Conservation (phyloP, 1,140 invertebrate species). For the Limonius californicus region DNA sequence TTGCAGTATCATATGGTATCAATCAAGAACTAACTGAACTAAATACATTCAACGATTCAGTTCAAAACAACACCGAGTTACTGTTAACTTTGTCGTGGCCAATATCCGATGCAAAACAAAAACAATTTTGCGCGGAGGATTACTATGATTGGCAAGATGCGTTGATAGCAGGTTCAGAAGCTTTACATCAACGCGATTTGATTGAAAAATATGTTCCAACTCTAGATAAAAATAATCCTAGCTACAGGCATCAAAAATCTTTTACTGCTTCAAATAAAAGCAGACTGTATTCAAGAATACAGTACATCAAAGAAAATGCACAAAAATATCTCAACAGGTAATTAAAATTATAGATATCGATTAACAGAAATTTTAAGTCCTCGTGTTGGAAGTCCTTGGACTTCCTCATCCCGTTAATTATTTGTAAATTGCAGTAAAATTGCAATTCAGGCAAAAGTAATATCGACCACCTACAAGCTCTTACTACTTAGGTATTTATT, state of each 20-base stretch:
- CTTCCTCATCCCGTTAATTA: no score
- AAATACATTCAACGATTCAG: neutral
- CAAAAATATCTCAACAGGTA: conserved; percentile 53
- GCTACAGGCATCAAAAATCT: conserved; percentile 64
- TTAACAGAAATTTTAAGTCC: no score
- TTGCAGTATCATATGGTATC: conserved; percentile 18
- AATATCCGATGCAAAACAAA: conserved; percentile 24
- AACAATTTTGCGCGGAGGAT: conserved; percentile 20
- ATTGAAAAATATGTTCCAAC: conserved; percentile 51
- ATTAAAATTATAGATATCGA: no score
- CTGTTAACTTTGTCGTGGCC: conserved; percentile 24
- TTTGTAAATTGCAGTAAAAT: no score
- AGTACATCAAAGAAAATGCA: conserved; percentile 62
- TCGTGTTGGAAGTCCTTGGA: no score
- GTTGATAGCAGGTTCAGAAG: conserved; percentile 53
- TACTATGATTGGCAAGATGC: conserved; percentile 46
- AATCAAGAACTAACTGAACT: neutral
- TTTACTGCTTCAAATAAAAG: conserved; percentile 57
- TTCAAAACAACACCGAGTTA: conserved; percentile 9
- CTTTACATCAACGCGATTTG: conserved; percentile 51
- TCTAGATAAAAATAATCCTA: conserved; percentile 56
- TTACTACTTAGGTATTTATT: no score
- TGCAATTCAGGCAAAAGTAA: no score
- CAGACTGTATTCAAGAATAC: conserved; percentile 57
- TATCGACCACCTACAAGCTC: no score